Base-by-base conservation (phyloP, 2,888 invertebrate species). In the Drosophila diplacantha region DNA sequence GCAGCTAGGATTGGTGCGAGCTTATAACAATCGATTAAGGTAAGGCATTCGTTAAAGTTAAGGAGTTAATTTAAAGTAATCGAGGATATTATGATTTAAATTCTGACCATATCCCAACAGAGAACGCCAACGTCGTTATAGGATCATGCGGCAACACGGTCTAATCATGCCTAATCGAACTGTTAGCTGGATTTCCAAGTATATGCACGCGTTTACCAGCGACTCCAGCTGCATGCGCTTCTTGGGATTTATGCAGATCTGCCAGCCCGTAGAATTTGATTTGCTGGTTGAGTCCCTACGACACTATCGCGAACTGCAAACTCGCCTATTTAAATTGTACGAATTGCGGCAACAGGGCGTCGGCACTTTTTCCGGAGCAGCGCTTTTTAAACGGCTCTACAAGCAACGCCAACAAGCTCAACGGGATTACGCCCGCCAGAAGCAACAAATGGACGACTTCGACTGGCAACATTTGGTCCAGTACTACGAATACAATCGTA, bases 111-210 rank as follows among this genome's bases (percentile, higher is more conserved):
- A 26, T 18, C 4, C 58, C 70, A 12, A 12, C 62, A 88, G 88
- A 71, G 96, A 96, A 85, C 90, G 97, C 43, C 89, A 91, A 38
- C 90, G 94, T 43, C 90, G 95, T 53, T 94, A 93, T 81, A 90
- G 89, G 72, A 91, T 96, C 12, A 92, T 97, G 67, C 90, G 92
- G 61, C 89, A 92, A 44, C 95, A 96, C 88, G 97, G 96, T 0
- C 89, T 97, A 3, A 93, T 97, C 53, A 91, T 94, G 85, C 89
- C 92, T 2, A 91, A 93, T 75, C 94, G 93, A 86, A 90, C 92
- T 2, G 86, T 91, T 11, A 91, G 92, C 14, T 93, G 93, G 92
- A 86, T 93, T 51, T 91, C 92, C 51, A 91, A 92, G 73, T 95
- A 93, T 87, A 92, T 93, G 29, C 86, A 87, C 22, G 92, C 93